Base-by-base conservation (phyloP, 2,797 vertebrate species). In the Mus spretus region DNA sequence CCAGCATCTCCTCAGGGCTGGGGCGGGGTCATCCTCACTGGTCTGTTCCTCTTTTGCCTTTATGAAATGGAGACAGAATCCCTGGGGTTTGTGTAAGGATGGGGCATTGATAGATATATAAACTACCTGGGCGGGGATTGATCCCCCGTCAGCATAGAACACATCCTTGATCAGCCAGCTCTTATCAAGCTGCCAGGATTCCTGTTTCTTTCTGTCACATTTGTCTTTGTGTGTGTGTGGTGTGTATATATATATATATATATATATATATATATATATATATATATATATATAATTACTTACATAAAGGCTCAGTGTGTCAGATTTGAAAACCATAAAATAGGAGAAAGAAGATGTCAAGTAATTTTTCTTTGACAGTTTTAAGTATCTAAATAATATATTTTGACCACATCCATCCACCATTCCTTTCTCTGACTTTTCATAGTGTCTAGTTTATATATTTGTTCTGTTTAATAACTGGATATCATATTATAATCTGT, bases 291-390 rank as follows among this genome's bases (percentile, higher is more conserved):
- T 47, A 7, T 47, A 47, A 9, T 79, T 61, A 53, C 47, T 14
- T 80, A 70, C 57, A 94, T 93, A 94, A 93, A n/a, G 78, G 19
- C 13, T 75, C n/a, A 74, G 70, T 59, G 3, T 17, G 0, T 74
- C 74, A 91, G 53, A 74, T 79, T 78, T 93, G 24, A 93, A 94
- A 87, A 88, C 13, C 40, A 67, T 81, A n/a, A 75, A 90, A 89
- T 75, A 65, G 47, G 85, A 65, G 63, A 53, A 92, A 40, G 70
- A 72, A 84, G 19, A 7, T 67, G 34, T 34, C 28, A 63, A 84
- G 40, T 61, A 15, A 24, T 47, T 84, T 83, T 83, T 61, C 57
- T 31, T 84, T 65, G 82, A 84, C 19, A 84, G 44, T 47, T 20
- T 84, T 84, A 34, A 9, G 44, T 65, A 65, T 84, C 84, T 47